A percentile compares a stretch with the other conserved stretches of the same genome.
These are phyloP conservation scores for Chloromyia formosa DNA, from an alignment of 2,888 invertebrate genomes.

Conservation along the genomic window DNA sequence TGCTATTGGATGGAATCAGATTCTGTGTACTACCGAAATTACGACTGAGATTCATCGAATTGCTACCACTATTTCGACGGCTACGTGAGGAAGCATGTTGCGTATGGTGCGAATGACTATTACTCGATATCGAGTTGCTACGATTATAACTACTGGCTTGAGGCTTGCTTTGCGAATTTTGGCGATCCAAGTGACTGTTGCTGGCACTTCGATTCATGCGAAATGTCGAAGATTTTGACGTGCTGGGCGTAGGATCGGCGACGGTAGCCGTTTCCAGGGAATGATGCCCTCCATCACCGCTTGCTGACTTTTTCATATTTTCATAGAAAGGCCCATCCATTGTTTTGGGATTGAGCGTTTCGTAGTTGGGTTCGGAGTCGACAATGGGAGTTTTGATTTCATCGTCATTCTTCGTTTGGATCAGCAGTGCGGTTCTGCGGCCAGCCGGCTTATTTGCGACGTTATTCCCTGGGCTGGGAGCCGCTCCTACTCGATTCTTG, in stretches of 20 bases:
- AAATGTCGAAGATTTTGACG: constrained; percentile 52
- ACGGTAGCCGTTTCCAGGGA: constrained; percentile 9
- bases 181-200: constrained; percentile 54
- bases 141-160: constrained; percentile 57
- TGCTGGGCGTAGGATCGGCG: constrained; percentile 47
- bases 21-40: constrained; percentile 64
- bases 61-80: constrained; percentile 52
- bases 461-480: constrained; percentile 25
- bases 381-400: constrained; percentile 60
- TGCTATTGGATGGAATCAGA: constrained; percentile 56
- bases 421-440: constrained; percentile 58
- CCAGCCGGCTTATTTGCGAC: constrained; percentile 45
- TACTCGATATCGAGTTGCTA: constrained; percentile 59
- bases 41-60: constrained; percentile 58
- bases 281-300: constrained; percentile 15
- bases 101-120: constrained; percentile 17
- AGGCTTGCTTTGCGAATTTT: constrained; percentile 49
- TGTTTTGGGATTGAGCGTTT: constrained; percentile 60
- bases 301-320: constrained; percentile 49
- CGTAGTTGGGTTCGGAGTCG: constrained; percentile 63
- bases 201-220: constrained; percentile 58
- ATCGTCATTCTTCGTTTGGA: constrained; percentile 56
- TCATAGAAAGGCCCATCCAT: constrained; percentile 50
- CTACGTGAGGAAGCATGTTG: constrained; percentile 14
- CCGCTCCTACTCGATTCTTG: constrained; percentile 53